phyloP scores from a whole-genome alignment of 2,888 invertebrate genomes.

The Ceraclea dissimilis region DNA sequence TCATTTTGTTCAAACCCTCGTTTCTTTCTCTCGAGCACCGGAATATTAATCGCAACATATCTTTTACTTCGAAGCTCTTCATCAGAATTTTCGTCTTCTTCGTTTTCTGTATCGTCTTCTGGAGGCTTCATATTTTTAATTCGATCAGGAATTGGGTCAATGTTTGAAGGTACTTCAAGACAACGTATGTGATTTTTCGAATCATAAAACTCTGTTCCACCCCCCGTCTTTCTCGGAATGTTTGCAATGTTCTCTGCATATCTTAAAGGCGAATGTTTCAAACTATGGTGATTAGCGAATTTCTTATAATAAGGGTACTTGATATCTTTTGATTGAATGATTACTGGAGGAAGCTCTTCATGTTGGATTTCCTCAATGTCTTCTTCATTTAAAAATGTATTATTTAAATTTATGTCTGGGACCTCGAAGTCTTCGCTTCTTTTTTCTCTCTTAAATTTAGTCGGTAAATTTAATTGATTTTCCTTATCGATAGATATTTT shows the following conservation, averaged over 20 bases:
- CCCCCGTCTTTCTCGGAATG: slow-evolving; percentile 55
- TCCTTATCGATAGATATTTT: not conserved
- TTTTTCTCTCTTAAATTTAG: slow-evolving; percentile 26
- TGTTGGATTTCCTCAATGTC: slow-evolving; percentile 30
- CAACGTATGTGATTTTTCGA: slow-evolving; percentile 49
- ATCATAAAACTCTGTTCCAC: slow-evolving; percentile 66
- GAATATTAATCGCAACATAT: not conserved
- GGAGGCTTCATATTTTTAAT: slow-evolving; percentile 30
- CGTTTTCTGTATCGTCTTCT: not conserved
- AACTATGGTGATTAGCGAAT: slow-evolving; percentile 54
- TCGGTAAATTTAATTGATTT: not conserved
- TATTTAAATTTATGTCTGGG: slow-evolving; percentile 35
- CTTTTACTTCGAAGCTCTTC: slow-evolving; percentile 29
- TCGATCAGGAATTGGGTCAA: slow-evolving; percentile 49
- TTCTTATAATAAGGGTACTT: slow-evolving; percentile 36
- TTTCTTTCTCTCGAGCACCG: slow-evolving; percentile 26
- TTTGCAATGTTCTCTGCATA: slow-evolving; percentile 58
- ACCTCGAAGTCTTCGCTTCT: slow-evolving; percentile 31
- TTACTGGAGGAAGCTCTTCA: slow-evolving; percentile 27
- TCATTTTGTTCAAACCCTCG: slow-evolving; percentile 31
- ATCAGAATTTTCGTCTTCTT: slow-evolving; percentile 29
- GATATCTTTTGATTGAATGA: slow-evolving; percentile 5
- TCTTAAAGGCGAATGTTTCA: slow-evolving; percentile 54
- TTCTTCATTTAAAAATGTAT: slow-evolving; percentile 33
- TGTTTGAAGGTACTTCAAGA: slow-evolving; percentile 46